These are phyloP conservation scores for human (Homo sapiens) DNA, from an alignment of 2,113 vertebrate species.

Conservation along the genomic window GRCh38 chr9:129223001-129223500, in stretches of 20 bases:
- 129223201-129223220: not conserved
- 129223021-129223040: too few relatives aligned
- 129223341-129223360: too few relatives aligned
- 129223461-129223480: not conserved
- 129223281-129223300: not conserved
- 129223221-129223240: not conserved
- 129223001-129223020: not conserved
- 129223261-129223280: not conserved
- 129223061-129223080: rapidly evolving
- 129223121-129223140: not conserved
- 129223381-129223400: too few relatives aligned
- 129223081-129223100: rapidly evolving
- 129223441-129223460: not conserved
- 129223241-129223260: not conserved
- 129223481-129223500: not conserved
- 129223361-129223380: too few relatives aligned
- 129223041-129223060: not conserved
- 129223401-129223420: too few relatives aligned
- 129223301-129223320: too few relatives aligned
- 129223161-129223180: rapidly evolving
- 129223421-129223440: not conserved
- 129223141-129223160: not conserved
- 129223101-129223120: not conserved
- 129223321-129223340: too few relatives aligned
- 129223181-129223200: not conserved